A percentile compares a stretch with the other conserved stretches of the same genome.
Conservation (phyloP, 2,888 invertebrate species). For the Lypha dubia region DNA sequence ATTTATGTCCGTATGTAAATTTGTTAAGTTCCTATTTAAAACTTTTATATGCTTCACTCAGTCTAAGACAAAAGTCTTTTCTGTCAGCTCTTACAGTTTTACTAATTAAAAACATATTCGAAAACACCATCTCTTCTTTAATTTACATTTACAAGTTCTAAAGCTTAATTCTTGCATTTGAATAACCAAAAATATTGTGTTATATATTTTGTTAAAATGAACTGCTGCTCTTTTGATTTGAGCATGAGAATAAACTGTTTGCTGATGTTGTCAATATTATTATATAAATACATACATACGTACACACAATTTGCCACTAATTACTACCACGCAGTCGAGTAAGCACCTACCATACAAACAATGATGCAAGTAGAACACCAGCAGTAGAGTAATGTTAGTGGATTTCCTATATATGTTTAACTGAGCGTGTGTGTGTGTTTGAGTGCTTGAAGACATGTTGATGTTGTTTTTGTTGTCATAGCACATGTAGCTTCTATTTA, state of each 20-base stretch:
- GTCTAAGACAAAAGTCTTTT: background rate
- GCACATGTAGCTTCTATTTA: slow-evolving; percentile 49
- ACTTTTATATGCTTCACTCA: too few species aligned
- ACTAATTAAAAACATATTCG: slow-evolving; percentile 72
- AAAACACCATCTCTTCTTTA: slow-evolving; percentile 38
- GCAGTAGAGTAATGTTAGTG: background rate
- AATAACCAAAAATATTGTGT: background rate
- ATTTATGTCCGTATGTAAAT: too few species aligned
- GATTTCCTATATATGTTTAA: background rate
- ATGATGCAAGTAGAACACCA: background rate
- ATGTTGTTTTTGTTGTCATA: slow-evolving; percentile 23
- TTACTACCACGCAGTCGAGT: slow-evolving; percentile 71
- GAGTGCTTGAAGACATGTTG: background rate
- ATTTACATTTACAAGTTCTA: slow-evolving; percentile 19
- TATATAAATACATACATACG: too few species aligned
- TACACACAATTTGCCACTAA: slow-evolving; percentile 74
- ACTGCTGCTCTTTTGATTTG: slow-evolving; percentile 10
- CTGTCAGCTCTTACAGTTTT: slow-evolving; percentile 55
- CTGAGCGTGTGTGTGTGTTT: background rate
- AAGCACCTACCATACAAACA: background rate
- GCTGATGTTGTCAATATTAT: too few species aligned
- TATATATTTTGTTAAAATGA: slow-evolving; percentile 2
- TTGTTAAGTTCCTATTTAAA: too few species aligned
- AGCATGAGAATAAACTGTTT: too few species aligned
- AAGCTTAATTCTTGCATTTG: background rate